Percentiles rank a stretch among this genome's conserved stretches.
These are phyloP conservation scores for Delphinapterus leucas DNA, from an alignment of 2,113 vertebrate genomes.

Conservation along the genomic window DNA sequence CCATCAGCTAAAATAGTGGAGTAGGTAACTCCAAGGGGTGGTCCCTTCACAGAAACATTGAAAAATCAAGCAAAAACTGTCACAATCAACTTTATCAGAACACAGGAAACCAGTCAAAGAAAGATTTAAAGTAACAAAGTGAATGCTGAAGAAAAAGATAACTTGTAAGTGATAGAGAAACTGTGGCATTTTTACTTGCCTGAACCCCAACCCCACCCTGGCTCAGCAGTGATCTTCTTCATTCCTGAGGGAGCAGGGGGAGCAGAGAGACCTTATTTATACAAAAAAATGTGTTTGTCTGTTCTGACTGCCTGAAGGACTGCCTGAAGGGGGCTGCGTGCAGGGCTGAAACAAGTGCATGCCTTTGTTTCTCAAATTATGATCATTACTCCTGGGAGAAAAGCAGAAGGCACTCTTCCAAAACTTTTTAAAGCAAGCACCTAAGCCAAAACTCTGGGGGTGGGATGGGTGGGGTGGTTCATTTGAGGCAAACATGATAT, in stretches of 20 bases:
- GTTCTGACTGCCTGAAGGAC: background rate
- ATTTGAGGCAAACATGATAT: background rate
- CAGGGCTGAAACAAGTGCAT: background rate
- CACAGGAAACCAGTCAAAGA: background rate
- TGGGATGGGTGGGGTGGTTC: too few relatives aligned
- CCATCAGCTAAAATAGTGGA: background rate
- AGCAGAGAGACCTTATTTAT: background rate
- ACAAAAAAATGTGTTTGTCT: background rate
- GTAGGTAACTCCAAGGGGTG: background rate
- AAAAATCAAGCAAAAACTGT: background rate
- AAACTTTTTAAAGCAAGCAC: background rate
- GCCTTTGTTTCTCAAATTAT: background rate
- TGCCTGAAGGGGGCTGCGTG: background rate
- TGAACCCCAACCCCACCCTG: fast-evolving
- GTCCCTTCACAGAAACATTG: background rate
- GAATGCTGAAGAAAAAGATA: background rate
- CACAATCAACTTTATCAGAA: background rate
- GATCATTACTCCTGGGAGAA: background rate
- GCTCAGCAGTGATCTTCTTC: background rate
- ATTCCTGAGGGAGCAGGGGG: background rate
- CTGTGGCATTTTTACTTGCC: background rate
- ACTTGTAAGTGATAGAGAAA: background rate
- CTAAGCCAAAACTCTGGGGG: background rate
- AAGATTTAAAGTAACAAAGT: background rate
- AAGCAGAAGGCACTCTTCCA: background rate